Conservation (phyloP, 2,113 vertebrate genomes). For the Megaptera novaeangliae region DNA sequence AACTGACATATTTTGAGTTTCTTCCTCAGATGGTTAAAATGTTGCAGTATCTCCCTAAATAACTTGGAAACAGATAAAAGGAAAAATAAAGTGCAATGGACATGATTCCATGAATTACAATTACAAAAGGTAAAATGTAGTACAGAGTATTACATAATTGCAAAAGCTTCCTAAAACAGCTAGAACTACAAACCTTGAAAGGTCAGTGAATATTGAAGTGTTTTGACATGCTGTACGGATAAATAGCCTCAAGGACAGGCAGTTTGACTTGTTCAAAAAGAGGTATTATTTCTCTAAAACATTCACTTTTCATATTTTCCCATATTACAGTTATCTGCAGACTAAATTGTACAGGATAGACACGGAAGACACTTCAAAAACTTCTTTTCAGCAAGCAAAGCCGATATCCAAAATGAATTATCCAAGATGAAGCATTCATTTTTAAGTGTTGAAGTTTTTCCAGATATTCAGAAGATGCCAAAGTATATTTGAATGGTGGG, state of each 20-base stretch:
- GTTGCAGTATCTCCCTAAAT: neutral
- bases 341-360: slow-evolving; percentile 34
- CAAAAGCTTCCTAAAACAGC: slow-evolving; percentile 41
- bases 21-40: neutral
- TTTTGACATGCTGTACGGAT: slow-evolving; percentile 36
- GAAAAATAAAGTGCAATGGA: slow-evolving; percentile 9
- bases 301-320: slow-evolving; percentile 63
- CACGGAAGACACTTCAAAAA: slow-evolving; percentile 26
- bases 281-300: slow-evolving; percentile 64
- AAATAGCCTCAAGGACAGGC: slow-evolving; percentile 50
- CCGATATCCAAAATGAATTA: neutral
- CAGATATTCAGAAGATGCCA: neutral
- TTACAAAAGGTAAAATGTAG: slow-evolving; percentile 48
- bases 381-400: neutral
- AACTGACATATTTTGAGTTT: neutral
- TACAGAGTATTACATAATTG: slow-evolving; percentile 44
- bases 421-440: slow-evolving; percentile 3
- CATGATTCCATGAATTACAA: slow-evolving; percentile 33
- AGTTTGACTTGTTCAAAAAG: slow-evolving; percentile 56
- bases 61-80: neutral
- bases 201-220: slow-evolving; percentile 56
- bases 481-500: neutral
- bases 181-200: slow-evolving; percentile 46
- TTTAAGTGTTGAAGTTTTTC: neutral
- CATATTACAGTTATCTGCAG: slow-evolving; percentile 57